Evolutionary conservation across 2,888 invertebrate genomes (phyloP).

Genomic region (Melinaea marsaeus): DNA sequence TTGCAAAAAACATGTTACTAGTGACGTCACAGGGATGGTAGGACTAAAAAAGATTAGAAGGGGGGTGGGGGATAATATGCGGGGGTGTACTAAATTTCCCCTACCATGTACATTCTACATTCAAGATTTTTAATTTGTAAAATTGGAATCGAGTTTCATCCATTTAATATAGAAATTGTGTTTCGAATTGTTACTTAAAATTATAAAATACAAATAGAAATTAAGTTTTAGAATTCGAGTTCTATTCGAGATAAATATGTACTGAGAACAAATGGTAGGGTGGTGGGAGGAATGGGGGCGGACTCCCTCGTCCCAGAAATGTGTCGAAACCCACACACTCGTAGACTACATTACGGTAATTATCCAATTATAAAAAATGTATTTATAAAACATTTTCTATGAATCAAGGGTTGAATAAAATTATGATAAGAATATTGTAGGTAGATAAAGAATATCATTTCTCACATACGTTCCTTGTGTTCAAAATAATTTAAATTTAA

Average conservation of each 20-base stretch:
- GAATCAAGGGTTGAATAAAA: neutral
- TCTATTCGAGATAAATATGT: conserved; percentile 32
- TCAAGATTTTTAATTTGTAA: conserved; percentile 32
- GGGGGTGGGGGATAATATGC: conserved; percentile 44
- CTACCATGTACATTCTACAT: conserved; percentile 42
- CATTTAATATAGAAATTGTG: neutral
- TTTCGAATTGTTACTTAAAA: neutral
- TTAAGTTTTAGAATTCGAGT: conserved; percentile 36
- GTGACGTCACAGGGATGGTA: conserved; percentile 70
- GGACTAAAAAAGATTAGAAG: conserved; percentile 68
- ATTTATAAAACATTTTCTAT: conserved; percentile 24
- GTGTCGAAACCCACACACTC: conserved; percentile 64
- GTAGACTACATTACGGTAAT: conserved; percentile 71
- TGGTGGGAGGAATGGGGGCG: conserved; percentile 26
- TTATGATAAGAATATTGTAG: no score
- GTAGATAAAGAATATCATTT: no score
- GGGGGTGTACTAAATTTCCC: conserved; percentile 44
- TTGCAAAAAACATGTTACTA: conserved; percentile 65
- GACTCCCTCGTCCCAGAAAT: conserved; percentile 50
- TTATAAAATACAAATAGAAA: conserved; percentile 6
- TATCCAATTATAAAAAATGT: conserved; percentile 65
- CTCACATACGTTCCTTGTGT: no score
- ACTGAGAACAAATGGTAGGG: conserved; percentile 24
- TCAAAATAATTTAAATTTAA: no score
- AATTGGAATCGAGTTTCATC: conserved; percentile 2